Conservation (phyloP, 2,797 vertebrate species). For the Peromyscus eremicus region DNA sequence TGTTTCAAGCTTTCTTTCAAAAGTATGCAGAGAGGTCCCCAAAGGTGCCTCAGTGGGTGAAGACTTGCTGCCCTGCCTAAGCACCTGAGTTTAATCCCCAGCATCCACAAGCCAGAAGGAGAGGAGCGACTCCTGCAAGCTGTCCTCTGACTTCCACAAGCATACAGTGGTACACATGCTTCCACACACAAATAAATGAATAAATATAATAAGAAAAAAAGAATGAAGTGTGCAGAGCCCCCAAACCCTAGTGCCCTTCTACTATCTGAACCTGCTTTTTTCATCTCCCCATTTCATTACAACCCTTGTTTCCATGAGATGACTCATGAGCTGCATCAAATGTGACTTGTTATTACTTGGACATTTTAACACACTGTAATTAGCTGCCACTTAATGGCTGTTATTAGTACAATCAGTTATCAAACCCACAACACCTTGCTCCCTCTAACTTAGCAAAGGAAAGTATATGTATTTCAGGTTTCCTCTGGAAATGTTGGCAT, state of each 20-base stretch:
- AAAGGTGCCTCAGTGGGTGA: background rate
- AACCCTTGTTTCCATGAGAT: conserved; percentile 47
- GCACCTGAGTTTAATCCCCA: background rate
- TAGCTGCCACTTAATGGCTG: conserved; percentile 58
- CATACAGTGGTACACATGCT: background rate
- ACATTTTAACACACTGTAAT: conserved; percentile 68
- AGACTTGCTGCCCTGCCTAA: background rate
- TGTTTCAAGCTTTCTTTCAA: background rate
- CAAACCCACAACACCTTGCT: conserved; percentile 55
- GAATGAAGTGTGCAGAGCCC: background rate
- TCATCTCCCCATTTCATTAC: background rate
- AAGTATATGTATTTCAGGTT: conserved; percentile 33
- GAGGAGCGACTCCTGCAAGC: background rate
- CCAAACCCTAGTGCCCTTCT: background rate
- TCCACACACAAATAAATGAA: background rate
- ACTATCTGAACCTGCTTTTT: background rate
- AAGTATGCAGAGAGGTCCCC: background rate
- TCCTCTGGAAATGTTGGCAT: conserved; percentile 39
- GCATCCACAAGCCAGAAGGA: background rate
- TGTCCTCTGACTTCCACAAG: background rate
- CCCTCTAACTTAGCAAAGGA: conserved; percentile 35
- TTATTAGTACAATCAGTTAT: conserved; percentile 60
- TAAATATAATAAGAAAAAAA: background rate
- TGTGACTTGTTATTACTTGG: conserved; percentile 36
- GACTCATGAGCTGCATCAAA: conserved; percentile 63